Conservation (phyloP, 1,140 invertebrate genomes). For the Orchesella cincta region DNA sequence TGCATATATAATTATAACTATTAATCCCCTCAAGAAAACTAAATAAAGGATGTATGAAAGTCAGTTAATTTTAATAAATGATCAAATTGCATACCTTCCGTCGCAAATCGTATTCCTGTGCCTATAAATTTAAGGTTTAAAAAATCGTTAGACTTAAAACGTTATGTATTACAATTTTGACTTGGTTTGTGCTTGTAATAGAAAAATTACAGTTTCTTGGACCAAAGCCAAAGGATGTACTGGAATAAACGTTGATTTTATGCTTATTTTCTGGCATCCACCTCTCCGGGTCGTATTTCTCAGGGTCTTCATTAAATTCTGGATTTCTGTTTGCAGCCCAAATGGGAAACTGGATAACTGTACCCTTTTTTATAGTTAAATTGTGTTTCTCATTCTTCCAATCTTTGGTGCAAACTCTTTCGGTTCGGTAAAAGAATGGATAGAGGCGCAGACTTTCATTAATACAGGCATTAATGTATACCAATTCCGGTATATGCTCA, state of each 20-base stretch:
- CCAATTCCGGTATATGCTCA: neutral
- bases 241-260: constrained; percentile 56
- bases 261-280: constrained; percentile 59
- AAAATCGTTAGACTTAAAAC: neutral
- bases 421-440: constrained; percentile 61
- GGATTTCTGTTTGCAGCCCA: constrained; percentile 60
- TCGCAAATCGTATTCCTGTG: constrained; percentile 40
- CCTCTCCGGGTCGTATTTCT: constrained; percentile 62
- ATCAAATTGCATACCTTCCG: constrained; percentile 32
- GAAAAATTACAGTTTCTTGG: constrained; percentile 54
- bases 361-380: constrained; percentile 55
- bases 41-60: no score
- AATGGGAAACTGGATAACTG: constrained; percentile 57
- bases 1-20: no score
- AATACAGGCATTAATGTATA: constrained; percentile 9
- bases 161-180: no score
- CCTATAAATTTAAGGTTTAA: neutral
- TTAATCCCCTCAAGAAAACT: no score
- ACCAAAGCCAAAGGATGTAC: constrained; percentile 63
- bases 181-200: no score
- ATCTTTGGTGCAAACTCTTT: constrained; percentile 58
- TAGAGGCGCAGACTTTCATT: constrained; percentile 62
- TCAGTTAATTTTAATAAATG: no score
- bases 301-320: constrained; percentile 59
- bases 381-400: constrained; percentile 47